phyloP scores from a whole-genome alignment of 2,797 vertebrate species.

The Cirrhinus mrigala region DNA sequence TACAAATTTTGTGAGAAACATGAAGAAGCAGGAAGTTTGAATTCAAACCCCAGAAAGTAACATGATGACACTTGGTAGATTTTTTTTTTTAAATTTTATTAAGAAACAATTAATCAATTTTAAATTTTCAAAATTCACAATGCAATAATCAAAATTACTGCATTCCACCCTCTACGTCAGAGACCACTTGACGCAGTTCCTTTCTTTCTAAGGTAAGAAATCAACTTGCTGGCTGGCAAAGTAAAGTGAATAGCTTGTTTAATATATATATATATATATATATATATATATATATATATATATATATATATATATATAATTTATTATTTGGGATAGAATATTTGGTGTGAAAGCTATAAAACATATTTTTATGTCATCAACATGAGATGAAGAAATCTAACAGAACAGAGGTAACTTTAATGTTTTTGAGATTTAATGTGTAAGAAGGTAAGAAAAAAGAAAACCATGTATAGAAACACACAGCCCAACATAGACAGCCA shows the following conservation, averaged over 20 bases:
- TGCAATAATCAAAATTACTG: not conserved
- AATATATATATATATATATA: not conserved
- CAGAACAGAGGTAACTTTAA: too few relatives aligned
- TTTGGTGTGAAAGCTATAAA: not conserved
- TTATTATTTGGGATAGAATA: not conserved
- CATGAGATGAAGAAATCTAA: too few relatives aligned
- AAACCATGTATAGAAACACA: not conserved
- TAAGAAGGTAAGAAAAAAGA: not conserved
- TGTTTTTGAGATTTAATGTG: too few relatives aligned
- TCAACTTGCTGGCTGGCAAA: not conserved
- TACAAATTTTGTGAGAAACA: not conserved
- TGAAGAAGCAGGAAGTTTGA: not conserved
- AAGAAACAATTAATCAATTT: too few relatives aligned
- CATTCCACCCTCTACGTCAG: not conserved
- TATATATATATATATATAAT: too few relatives aligned
- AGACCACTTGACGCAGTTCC: not conserved
- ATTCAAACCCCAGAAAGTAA: not conserved
- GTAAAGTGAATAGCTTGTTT: not conserved
- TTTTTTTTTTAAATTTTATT: too few relatives aligned
- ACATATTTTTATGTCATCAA: too few relatives aligned
- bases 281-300: too few relatives aligned
- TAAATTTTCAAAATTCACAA: not conserved
- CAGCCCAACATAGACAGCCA: slow-evolving; percentile 40
- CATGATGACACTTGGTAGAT: not conserved
- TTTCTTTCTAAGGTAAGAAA: not conserved